A percentile compares a stretch with the other conserved stretches of the same genome.
phyloP scores from a whole-genome alignment of 2,797 vertebrate species.

The Chlorospingus flavigularis region DNA sequence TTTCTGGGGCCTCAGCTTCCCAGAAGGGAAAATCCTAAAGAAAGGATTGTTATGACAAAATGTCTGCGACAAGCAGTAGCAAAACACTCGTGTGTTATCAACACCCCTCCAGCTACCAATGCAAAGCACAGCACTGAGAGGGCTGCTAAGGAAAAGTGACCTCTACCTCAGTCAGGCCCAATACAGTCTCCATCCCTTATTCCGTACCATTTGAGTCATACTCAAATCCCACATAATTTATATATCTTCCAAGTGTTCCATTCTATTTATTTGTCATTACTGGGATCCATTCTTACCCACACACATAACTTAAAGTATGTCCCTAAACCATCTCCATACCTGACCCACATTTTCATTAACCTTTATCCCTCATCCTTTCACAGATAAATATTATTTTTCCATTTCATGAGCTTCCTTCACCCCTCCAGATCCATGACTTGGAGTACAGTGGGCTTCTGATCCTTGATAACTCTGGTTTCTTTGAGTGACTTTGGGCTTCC shows the following conservation, averaged over 20 bases:
- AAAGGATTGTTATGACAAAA: too few relatives aligned
- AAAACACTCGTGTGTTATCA: neutral
- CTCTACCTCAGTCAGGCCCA: neutral
- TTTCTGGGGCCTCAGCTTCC: too few relatives aligned
- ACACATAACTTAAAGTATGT: neutral
- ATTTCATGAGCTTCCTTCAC: neutral
- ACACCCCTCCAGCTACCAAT: neutral
- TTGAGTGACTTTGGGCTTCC: accelerated
- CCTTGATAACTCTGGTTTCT: neutral
- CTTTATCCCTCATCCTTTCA: neutral
- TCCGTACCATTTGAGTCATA: neutral
- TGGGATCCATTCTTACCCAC: neutral
- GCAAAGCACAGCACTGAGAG: neutral
- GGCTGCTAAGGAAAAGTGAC: neutral
- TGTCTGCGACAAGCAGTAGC: neutral
- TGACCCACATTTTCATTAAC: neutral
- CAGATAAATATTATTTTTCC: neutral
- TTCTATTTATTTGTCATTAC: neutral
- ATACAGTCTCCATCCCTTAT: neutral
- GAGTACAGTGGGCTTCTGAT: neutral
- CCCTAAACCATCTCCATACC: neutral
- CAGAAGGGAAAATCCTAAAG: too few relatives aligned
- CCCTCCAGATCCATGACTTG: neutral
- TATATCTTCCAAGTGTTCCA: neutral
- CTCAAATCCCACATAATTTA: neutral